Evolutionary conservation across 2,888 invertebrate genomes (phyloP).

Genomic region (Philhelius pedissequus): DNA sequence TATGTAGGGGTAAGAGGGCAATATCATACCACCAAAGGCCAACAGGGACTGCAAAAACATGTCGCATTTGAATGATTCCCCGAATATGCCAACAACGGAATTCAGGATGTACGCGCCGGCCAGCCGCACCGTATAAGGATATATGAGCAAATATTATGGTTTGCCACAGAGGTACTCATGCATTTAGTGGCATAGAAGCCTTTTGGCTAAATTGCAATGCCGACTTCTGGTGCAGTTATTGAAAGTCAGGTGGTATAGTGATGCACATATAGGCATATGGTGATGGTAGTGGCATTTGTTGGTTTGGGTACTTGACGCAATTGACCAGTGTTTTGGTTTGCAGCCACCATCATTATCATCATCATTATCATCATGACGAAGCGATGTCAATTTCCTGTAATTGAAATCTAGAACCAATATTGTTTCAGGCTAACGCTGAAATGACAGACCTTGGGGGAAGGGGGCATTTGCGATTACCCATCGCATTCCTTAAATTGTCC

Average conservation of each 20-base stretch:
- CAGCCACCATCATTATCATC: not conserved
- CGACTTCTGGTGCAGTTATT: not conserved
- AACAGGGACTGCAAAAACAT: not conserved
- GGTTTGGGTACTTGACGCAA: conserved; percentile 13
- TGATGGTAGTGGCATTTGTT: not conserved
- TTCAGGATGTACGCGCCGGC: not conserved
- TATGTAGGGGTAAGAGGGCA: not conserved
- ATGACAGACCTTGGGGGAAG: not conserved
- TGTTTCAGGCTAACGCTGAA: conserved; percentile 7
- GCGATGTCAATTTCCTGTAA: conserved; percentile 51
- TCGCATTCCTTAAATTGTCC: not conserved
- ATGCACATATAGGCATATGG: too few species aligned
- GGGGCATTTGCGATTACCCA: too few species aligned
- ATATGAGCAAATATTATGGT: conserved; percentile 45
- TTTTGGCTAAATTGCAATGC: conserved; percentile 18
- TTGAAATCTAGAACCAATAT: conserved; percentile 38
- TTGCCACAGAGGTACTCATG: conserved; percentile 38
- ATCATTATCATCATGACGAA: not conserved
- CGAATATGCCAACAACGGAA: not conserved
- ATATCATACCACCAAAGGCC: too few species aligned
- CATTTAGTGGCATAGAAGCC: conserved; percentile 26
- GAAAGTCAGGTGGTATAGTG: not conserved
- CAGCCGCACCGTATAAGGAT: too few species aligned
- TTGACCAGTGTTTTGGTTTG: conserved; percentile 8
- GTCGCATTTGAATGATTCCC: conserved; percentile 30